These are phyloP conservation scores for Meiosimyza decipiens DNA, from an alignment of 2,888 invertebrate genomes.

Conservation along the genomic window DNA sequence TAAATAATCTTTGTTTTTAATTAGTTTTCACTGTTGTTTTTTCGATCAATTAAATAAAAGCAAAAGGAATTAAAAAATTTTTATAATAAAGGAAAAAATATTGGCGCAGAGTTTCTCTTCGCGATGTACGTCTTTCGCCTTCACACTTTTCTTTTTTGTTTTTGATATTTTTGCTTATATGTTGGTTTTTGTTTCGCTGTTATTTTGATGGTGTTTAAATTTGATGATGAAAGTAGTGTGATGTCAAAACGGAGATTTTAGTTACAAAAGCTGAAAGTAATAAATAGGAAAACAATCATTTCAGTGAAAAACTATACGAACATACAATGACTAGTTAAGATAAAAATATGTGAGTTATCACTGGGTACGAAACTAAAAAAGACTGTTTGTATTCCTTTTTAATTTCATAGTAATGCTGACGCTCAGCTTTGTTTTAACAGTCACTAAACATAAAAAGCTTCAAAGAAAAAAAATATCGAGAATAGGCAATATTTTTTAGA, in stretches of 20 bases:
- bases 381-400: no score
- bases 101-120: conserved; percentile 22
- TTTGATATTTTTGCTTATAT: conserved; percentile 47
- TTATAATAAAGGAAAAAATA: conserved; percentile 13
- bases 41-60: conserved; percentile 23
- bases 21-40: conserved; percentile 36
- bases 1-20: not conserved
- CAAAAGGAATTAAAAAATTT: conserved; percentile 18
- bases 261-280: conserved; percentile 66
- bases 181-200: conserved; percentile 52
- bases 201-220: conserved; percentile 62
- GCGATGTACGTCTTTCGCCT: conserved; percentile 26
- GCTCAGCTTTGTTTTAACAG: no score
- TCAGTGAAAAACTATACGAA: not conserved
- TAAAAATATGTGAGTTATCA: not conserved
- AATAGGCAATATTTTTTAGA: no score
- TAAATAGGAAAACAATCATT: conserved; percentile 27
- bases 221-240: conserved; percentile 67
- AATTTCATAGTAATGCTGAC: no score
- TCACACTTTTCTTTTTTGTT: conserved; percentile 27
- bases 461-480: no score
- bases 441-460: no score
- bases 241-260: conserved; percentile 68
- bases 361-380: no score
- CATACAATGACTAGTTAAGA: not conserved